phyloP scores from a whole-genome alignment of 1,140 invertebrate species.

The Pinna nobilis region DNA sequence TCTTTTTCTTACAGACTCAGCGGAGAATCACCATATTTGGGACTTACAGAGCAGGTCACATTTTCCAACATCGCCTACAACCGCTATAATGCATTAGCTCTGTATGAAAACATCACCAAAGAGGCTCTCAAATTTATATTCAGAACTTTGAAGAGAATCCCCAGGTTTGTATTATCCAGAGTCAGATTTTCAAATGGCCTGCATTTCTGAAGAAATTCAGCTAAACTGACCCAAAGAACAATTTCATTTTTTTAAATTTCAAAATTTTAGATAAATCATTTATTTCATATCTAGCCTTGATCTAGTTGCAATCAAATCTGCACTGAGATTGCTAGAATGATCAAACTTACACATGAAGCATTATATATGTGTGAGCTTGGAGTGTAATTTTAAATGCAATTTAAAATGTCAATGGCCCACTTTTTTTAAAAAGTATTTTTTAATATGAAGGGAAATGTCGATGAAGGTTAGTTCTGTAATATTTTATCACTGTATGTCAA shows the following conservation, averaged over 20 bases:
- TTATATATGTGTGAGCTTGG: no score
- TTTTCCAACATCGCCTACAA: constrained; percentile 94
- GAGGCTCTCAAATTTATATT: constrained; percentile 96
- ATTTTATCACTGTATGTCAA: background rate
- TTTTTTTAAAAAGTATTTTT: no score
- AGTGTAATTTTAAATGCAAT: no score
- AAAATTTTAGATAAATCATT: background rate
- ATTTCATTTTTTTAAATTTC: background rate
- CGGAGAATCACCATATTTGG: constrained; percentile 93
- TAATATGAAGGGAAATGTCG: no score
- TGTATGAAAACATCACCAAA: constrained; percentile 95
- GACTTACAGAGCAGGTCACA: constrained; percentile 88
- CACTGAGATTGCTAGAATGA: no score
- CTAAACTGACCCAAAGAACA: background rate
- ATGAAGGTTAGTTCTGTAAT: no score
- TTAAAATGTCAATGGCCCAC: no score
- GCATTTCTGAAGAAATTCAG: background rate
- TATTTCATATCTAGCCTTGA: background rate
- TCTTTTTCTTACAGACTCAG: constrained; percentile 80
- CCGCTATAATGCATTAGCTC: constrained; percentile 93
- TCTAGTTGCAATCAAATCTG: no score
- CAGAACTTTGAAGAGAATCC: constrained; percentile 94
- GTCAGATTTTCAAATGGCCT: background rate
- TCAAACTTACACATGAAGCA: no score
- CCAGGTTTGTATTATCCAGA: constrained; percentile 80